These are phyloP conservation scores for Sussaba pulchella DNA, from an alignment of 2,888 invertebrate species.

Conservation along the genomic window DNA sequence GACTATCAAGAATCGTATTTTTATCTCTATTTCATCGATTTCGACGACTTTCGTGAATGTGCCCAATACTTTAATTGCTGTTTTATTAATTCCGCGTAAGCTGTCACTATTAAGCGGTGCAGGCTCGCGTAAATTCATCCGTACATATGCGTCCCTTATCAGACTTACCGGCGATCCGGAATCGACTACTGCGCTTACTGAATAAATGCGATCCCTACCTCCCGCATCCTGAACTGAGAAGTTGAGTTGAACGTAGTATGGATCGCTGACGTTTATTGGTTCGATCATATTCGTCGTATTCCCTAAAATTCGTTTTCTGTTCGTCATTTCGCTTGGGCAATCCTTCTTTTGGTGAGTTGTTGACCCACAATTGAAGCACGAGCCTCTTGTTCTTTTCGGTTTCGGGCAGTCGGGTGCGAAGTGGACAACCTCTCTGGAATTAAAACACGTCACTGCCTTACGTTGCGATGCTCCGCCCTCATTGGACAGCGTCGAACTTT, in stretches of 20 bases:
- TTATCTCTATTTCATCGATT: too few species aligned
- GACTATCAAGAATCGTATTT: too few species aligned
- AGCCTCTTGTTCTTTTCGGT: slow-evolving; percentile 30
- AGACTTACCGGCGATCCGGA: slow-evolving; percentile 60
- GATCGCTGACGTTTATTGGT: too few species aligned
- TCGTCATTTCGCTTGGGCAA: slow-evolving; percentile 30
- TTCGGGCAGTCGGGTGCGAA: slow-evolving; percentile 31
- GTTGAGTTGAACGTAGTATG: slow-evolving; percentile 45
- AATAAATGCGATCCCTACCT: slow-evolving; percentile 35
- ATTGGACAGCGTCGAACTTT: slow-evolving; percentile 14
- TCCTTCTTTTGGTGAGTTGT: slow-evolving; percentile 42
- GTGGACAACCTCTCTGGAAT: slow-evolving; percentile 28
- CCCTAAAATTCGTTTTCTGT: slow-evolving; percentile 37
- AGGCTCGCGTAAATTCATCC: too few species aligned
- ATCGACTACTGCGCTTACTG: slow-evolving; percentile 55
- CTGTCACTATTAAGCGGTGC: too few species aligned
- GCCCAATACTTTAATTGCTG: too few species aligned
- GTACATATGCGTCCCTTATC: slow-evolving; percentile 41
- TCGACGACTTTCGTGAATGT: too few species aligned
- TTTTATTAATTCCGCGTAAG: too few species aligned
- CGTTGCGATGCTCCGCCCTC: slow-evolving; percentile 11
- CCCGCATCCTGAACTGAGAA: slow-evolving; percentile 38
- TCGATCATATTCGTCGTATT: slow-evolving; percentile 42
- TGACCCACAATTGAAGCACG: slow-evolving; percentile 35
- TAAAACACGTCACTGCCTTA: slow-evolving; percentile 29